phyloP scores from a whole-genome alignment of 2,113 vertebrate genomes.

The Megaceryle maxima region DNA sequence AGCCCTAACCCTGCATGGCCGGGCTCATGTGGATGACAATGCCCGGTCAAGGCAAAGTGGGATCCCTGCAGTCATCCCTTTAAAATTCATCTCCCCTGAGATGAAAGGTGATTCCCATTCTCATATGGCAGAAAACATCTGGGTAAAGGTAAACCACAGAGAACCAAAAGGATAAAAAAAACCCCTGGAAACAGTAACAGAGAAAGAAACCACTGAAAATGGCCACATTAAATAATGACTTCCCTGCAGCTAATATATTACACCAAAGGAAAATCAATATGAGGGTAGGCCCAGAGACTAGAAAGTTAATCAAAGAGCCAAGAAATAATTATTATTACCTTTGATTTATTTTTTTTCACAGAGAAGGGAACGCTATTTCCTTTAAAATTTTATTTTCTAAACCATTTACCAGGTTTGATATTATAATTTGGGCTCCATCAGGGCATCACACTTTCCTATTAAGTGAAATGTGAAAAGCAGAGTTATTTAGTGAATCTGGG shows the following conservation, averaged over 20 bases:
- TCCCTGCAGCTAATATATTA: not conserved
- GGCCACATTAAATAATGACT: not conserved
- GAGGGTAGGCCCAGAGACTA: not conserved
- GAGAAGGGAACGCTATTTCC: not conserved
- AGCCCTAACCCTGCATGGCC: not conserved
- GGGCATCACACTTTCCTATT: not conserved
- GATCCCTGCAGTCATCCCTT: not conserved
- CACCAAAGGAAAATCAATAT: not conserved
- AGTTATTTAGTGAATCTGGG: not conserved
- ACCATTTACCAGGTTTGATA: not conserved
- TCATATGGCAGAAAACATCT: not conserved
- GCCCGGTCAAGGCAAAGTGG: not conserved
- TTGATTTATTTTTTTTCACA: not conserved
- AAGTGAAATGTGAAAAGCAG: not conserved
- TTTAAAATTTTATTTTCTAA: not conserved
- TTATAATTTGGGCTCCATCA: not conserved
- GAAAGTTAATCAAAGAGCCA: not conserved
- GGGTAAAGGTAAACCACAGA: not conserved
- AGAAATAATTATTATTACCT: not conserved
- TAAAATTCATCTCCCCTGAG: not conserved
- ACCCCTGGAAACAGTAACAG: not conserved
- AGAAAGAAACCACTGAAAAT: not conserved
- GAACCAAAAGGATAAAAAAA: not conserved
- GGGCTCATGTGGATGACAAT: fast-evolving
- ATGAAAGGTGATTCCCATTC: not conserved